Percentiles rank a stretch among this genome's conserved stretches.
Evolutionary conservation across 2,113 vertebrate species (phyloP).

Genomic region (Malurus elegans): DNA sequence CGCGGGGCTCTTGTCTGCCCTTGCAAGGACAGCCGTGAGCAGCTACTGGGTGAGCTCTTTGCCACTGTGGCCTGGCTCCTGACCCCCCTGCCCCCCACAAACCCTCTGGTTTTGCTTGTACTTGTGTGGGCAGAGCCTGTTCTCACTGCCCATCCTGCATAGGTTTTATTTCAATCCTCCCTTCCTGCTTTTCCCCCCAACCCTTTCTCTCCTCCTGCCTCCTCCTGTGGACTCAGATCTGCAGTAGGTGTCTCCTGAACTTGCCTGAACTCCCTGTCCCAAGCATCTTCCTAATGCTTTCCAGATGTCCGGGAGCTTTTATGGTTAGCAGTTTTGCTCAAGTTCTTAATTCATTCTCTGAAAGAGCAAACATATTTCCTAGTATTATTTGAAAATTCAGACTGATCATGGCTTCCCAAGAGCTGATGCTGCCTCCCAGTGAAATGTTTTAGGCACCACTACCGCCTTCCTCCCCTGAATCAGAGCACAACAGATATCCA

Average conservation of each 20-base stretch:
- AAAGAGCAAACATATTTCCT: background rate
- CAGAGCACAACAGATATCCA: background rate
- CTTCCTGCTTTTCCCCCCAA: conserved; percentile 44
- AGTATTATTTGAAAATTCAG: background rate
- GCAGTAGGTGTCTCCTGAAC: conserved; percentile 58
- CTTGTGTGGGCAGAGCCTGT: background rate
- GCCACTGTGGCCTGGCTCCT: rapidly evolving
- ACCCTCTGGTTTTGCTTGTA: background rate
- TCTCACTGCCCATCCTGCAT: background rate
- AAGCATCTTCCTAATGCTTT: conserved; percentile 48
- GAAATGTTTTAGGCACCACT: background rate
- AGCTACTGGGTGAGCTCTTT: background rate
- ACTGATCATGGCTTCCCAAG: background rate
- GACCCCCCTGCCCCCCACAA: background rate
- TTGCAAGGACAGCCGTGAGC: background rate
- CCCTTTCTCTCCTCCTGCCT: conserved; percentile 14
- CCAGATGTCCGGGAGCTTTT: conserved; percentile 44
- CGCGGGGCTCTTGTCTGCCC: background rate
- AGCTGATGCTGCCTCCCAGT: background rate
- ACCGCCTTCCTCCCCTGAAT: background rate
- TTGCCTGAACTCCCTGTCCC: conserved; percentile 40
- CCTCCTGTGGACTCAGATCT: conserved; percentile 18
- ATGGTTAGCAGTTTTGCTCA: background rate
- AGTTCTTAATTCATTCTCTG: background rate
- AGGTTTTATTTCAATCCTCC: background rate